A percentile compares a stretch with the other conserved stretches of the same genome.
Conservation (phyloP, 2,113 vertebrate species). For the Aphyosemion australe region DNA sequence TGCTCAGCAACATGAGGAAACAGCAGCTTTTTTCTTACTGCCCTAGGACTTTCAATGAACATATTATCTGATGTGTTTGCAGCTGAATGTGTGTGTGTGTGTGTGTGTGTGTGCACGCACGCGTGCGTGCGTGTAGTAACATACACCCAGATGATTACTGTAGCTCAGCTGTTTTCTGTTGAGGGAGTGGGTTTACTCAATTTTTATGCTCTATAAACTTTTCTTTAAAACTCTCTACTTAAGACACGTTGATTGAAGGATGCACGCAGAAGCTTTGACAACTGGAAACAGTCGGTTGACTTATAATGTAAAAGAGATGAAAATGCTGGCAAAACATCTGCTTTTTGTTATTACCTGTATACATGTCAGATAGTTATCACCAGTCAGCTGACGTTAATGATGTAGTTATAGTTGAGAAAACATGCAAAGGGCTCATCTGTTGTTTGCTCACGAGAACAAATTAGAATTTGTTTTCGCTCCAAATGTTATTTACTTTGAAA, state of each 20-base stretch:
- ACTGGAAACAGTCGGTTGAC: neutral
- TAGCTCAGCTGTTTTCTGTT: conserved; percentile 46
- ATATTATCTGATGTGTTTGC: conserved; percentile 25
- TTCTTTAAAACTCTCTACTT: conserved; percentile 32
- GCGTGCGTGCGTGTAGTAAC: neutral
- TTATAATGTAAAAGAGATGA: neutral
- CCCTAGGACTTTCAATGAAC: conserved; percentile 11
- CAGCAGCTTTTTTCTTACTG: neutral
- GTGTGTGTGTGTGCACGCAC: conserved; percentile 8
- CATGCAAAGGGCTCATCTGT: neutral
- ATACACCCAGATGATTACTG: conserved; percentile 28
- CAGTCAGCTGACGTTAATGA: neutral
- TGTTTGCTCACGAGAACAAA: neutral
- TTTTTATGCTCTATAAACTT: conserved; percentile 44
- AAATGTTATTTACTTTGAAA: conserved; percentile 13
- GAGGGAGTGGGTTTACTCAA: conserved; percentile 35
- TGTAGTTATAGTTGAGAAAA: neutral
- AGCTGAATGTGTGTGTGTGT: neutral
- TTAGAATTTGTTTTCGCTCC: conserved; percentile 2
- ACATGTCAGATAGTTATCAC: neutral
- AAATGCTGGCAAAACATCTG: neutral
- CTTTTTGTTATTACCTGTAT: neutral
- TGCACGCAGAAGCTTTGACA: neutral
- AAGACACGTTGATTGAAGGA: conserved; percentile 12
- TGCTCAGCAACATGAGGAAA: conserved; percentile 2